phyloP scores from a whole-genome alignment of 2,113 vertebrate species.

The Notechis scutatus region DNA sequence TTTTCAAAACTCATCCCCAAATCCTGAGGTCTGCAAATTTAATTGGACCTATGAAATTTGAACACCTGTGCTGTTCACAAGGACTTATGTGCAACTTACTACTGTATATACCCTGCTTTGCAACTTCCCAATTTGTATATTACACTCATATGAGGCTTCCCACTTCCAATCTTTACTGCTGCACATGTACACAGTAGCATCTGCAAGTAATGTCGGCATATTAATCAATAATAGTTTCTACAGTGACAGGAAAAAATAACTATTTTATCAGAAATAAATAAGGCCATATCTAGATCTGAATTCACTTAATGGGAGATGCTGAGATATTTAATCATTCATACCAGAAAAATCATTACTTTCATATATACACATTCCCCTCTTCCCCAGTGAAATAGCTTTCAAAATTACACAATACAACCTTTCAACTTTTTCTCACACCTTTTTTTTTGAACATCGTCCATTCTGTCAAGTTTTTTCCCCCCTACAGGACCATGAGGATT shows the following conservation, averaged over 20 bases:
- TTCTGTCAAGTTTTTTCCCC: not conserved
- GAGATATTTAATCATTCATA: slow-evolving; percentile 12
- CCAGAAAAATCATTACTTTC: slow-evolving; percentile 5
- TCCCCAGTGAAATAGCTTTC: not conserved
- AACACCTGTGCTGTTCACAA: not conserved
- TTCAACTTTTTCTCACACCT: not conserved
- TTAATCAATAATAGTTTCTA: not conserved
- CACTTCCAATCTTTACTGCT: not conserved
- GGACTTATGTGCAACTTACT: not conserved
- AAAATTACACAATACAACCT: not conserved
- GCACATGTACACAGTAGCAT: not conserved
- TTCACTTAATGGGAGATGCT: slow-evolving; percentile 8
- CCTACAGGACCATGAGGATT: not conserved
- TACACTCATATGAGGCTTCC: not conserved
- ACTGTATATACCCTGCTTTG: too few relatives aligned
- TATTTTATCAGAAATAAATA: slow-evolving; percentile 7
- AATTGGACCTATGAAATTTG: not conserved
- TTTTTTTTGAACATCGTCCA: too few relatives aligned
- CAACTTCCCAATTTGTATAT: not conserved
- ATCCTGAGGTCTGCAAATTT: not conserved
- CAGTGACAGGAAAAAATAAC: not conserved
- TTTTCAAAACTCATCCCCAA: not conserved
- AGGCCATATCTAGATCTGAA: not conserved
- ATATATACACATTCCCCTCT: not conserved
- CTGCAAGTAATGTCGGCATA: not conserved